These are phyloP conservation scores for Alfaro cultratus DNA, from an alignment of 2,797 vertebrate species.

Conservation along the genomic window DNA sequence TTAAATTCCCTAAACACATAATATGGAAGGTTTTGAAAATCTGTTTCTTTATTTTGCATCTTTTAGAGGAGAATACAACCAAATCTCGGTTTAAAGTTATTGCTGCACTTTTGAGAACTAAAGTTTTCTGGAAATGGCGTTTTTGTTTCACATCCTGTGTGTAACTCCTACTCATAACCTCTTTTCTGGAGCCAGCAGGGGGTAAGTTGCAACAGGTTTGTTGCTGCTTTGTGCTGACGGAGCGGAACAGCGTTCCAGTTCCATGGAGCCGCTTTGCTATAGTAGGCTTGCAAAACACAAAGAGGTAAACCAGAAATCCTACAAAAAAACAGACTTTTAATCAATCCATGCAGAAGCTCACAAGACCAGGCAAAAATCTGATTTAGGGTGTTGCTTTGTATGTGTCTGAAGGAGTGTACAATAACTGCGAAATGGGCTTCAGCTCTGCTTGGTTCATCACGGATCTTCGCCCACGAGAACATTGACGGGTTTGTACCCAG, in stretches of 20 bases:
- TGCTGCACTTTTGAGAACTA: neutral
- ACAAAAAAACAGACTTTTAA: slow-evolving; percentile 21
- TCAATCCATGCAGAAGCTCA: slow-evolving; percentile 35
- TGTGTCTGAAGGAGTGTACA: slow-evolving; percentile 12
- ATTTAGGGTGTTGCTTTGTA: slow-evolving; percentile 2
- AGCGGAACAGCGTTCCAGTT: slow-evolving; percentile 53
- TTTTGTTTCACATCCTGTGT: slow-evolving; percentile 25
- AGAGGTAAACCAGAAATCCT: slow-evolving; percentile 41
- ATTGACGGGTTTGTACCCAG: slow-evolving; percentile 73
- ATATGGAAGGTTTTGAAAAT: neutral
- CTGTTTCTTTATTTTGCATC: neutral
- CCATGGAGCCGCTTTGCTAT: slow-evolving; percentile 55
- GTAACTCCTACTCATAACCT: slow-evolving; percentile 43
- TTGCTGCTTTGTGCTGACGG: slow-evolving; percentile 58
- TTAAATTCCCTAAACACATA: neutral
- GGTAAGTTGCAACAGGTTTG: slow-evolving; percentile 69
- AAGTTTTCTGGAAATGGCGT: neutral
- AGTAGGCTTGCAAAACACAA: slow-evolving; percentile 50
- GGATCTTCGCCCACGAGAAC: slow-evolving; percentile 57
- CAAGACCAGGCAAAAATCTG: slow-evolving; percentile 46
- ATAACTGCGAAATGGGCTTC: slow-evolving; percentile 37
- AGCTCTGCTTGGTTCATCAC: slow-evolving; percentile 46
- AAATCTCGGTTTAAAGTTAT: neutral
- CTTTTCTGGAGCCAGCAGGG: slow-evolving; percentile 17
- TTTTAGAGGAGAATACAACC: neutral